Percentiles rank a stretch among this genome's conserved stretches.
These are phyloP conservation scores for Latrodectus geometricus DNA, from an alignment of 1,140 invertebrate species.

Conservation along the genomic window DNA sequence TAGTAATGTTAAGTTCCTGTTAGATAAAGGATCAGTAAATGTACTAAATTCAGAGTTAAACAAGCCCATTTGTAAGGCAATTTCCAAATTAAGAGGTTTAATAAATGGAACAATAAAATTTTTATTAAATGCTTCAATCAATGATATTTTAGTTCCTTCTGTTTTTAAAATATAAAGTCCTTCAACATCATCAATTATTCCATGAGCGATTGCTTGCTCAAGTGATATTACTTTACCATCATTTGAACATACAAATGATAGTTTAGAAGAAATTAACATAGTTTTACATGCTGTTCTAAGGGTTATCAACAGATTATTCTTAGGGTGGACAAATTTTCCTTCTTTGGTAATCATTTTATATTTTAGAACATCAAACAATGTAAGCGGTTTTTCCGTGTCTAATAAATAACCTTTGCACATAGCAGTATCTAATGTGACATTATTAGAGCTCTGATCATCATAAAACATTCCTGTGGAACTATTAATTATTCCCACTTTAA, in stretches of 20 bases:
- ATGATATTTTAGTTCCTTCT: conserved; percentile 74
- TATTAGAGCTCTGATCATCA: conserved; percentile 71
- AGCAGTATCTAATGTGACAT: conserved; percentile 79
- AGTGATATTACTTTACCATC: conserved; percentile 79
- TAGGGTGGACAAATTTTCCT: conserved; percentile 84
- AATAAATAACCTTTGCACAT: conserved; percentile 82
- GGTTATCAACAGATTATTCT: conserved; percentile 80
- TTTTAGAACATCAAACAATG: conserved; percentile 83
- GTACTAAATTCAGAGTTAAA: conserved; percentile 83
- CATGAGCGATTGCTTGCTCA: conserved; percentile 79
- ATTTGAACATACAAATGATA: conserved; percentile 34
- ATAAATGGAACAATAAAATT: conserved; percentile 81
- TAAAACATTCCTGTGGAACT: conserved; percentile 81
- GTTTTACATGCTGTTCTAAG: conserved; percentile 82
- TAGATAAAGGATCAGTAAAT: conserved; percentile 80
- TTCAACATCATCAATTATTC: conserved; percentile 79
- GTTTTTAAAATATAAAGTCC: conserved; percentile 78
- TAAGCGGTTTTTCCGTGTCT: conserved; percentile 80
- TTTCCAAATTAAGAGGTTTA: conserved; percentile 80
- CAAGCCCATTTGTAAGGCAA: conserved; percentile 81
- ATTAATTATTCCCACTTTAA: conserved; percentile 85
- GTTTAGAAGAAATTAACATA: conserved; percentile 69
- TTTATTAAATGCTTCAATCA: conserved; percentile 76
- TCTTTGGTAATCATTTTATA: conserved; percentile 85
- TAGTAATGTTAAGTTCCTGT: conserved; percentile 78